Evolutionary conservation across 1,140 invertebrate species (phyloP).

Genomic region (Drosophila serrata): DNA sequence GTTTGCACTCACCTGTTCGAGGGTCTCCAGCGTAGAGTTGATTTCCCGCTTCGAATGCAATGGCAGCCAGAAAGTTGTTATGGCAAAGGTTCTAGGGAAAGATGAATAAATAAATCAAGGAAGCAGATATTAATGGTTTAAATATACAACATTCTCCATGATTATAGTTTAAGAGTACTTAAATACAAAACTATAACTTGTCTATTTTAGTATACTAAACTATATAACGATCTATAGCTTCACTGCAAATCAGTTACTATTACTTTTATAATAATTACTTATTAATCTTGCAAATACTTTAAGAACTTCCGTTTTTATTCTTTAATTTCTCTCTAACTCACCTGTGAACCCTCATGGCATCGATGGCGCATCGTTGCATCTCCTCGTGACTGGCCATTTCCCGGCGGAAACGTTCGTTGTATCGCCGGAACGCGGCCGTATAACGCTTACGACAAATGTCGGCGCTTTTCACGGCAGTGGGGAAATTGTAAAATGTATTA

Average conservation of each 20-base stretch:
- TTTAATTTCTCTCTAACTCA: conserved; percentile 15
- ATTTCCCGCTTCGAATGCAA: conserved; percentile 82
- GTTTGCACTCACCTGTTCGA: conserved; percentile 63
- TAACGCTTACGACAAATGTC: conserved; percentile 79
- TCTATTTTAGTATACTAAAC: too few species aligned
- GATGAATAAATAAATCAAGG: not conserved
- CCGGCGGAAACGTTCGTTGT: conserved; percentile 79
- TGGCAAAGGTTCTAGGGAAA: conserved; percentile 66
- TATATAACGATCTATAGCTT: not conserved
- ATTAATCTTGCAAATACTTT: not conserved
- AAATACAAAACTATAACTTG: not conserved
- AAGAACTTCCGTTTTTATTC: not conserved
- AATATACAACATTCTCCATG: too few species aligned
- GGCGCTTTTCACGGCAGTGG: conserved; percentile 42
- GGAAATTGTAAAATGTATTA: conserved; percentile 74
- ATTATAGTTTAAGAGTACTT: too few species aligned
- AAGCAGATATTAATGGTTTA: not conserved
- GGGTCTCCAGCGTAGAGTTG: conserved; percentile 78
- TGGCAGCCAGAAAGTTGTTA: conserved; percentile 80
- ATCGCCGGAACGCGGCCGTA: conserved; percentile 72
- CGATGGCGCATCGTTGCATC: conserved; percentile 82
- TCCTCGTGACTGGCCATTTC: conserved; percentile 81
- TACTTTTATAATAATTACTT: not conserved
- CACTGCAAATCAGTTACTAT: not conserved
- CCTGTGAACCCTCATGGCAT: conserved; percentile 83